Evolutionary conservation across 2,113 vertebrate species (phyloP).

Genomic region (Ciconia boyciana): DNA sequence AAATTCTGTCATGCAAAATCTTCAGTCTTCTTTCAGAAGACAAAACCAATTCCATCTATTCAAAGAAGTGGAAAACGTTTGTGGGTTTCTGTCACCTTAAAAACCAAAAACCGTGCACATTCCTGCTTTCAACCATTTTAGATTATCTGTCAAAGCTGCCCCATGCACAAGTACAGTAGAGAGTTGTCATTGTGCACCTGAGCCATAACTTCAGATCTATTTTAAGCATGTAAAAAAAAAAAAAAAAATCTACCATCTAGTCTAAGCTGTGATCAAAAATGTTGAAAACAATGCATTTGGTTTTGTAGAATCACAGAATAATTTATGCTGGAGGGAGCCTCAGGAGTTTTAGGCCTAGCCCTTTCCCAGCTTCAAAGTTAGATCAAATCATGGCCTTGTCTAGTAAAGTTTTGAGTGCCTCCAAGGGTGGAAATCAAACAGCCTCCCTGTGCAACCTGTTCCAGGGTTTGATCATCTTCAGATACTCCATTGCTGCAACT

Average conservation of each 20-base stretch:
- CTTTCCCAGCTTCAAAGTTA: background rate
- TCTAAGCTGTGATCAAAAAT: background rate
- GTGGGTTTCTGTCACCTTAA: constrained; percentile 12
- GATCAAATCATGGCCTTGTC: background rate
- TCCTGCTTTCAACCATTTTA: background rate
- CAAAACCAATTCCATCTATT: constrained; percentile 37
- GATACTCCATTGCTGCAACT: background rate
- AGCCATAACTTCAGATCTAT: background rate
- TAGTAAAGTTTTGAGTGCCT: background rate
- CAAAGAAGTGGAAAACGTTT: constrained; percentile 37
- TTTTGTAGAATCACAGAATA: background rate
- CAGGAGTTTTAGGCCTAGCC: background rate
- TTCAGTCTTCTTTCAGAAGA: constrained; percentile 48
- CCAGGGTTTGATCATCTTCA: background rate
- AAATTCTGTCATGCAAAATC: constrained; percentile 39
- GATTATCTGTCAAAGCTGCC: background rate
- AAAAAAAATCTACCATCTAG: background rate
- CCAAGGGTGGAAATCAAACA: background rate
- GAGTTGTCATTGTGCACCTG: background rate
- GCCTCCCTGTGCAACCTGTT: background rate
- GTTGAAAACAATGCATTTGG: background rate
- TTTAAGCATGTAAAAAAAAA: background rate
- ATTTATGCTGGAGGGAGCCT: background rate
- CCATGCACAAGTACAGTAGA: background rate
- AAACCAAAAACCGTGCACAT: background rate